Percentiles rank a stretch among this genome's conserved stretches.
Conservation (phyloP, 2,888 invertebrate species). For the Archips crataeganus region DNA sequence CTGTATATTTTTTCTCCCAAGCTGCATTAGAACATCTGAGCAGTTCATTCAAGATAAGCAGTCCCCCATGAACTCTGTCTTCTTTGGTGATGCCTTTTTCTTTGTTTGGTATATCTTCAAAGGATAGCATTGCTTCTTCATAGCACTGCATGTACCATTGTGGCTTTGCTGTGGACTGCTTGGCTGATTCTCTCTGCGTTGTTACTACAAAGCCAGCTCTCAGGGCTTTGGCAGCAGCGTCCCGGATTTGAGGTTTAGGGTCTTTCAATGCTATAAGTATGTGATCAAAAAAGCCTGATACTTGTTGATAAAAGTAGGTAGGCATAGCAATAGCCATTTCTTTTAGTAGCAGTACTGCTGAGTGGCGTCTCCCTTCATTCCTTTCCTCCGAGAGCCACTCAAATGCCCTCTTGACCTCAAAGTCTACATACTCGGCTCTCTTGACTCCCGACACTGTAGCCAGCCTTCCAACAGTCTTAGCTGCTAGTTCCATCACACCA, state of each 20-base stretch:
- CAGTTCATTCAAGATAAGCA: conserved; percentile 97
- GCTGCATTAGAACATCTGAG: conserved; percentile 95
- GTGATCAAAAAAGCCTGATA: conserved; percentile 96
- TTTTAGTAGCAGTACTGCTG: conserved; percentile 95
- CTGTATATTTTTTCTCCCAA: conserved; percentile 93
- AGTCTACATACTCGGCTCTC: conserved; percentile 98
- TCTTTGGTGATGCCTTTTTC: conserved; percentile 94
- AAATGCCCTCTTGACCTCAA: conserved; percentile 97
- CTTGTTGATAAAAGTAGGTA: conserved; percentile 98
- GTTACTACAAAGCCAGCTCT: conserved; percentile 97
- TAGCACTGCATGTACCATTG: conserved; percentile 98
- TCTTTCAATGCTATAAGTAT: conserved; percentile 97
- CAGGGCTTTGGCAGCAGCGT: conserved; percentile 97
- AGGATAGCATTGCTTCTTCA: conserved; percentile 93
- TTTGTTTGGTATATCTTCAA: conserved; percentile 88
- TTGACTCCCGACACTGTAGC: conserved; percentile 97
- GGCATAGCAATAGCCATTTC: conserved; percentile 98
- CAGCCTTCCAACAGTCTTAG: conserved; percentile 97
- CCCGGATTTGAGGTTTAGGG: conserved; percentile 95
- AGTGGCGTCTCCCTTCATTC: conserved; percentile 96
- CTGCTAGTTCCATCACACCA: conserved; percentile 97
- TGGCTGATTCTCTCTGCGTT: conserved; percentile 97
- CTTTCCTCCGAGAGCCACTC: conserved; percentile 97
- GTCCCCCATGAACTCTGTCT: conserved; percentile 96
- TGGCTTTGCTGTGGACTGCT: conserved; percentile 94